Base-by-base conservation (phyloP, 2,113 vertebrate genomes). In the Hemichromis elongatus region DNA sequence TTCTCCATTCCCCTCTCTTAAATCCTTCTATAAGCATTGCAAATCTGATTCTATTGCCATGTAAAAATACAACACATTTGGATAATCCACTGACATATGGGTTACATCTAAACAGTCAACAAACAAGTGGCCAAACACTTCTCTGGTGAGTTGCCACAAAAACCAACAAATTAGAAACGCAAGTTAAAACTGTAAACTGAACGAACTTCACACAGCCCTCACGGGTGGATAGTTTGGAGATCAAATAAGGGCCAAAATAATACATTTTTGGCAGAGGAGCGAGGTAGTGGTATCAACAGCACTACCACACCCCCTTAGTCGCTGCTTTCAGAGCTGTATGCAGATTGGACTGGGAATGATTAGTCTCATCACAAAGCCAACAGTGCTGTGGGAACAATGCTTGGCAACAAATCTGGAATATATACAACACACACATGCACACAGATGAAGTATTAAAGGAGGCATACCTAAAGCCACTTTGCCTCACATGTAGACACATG, bases 221-320 rank as follows among this genome's bases (percentile, higher is more conserved):
- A 59, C 4, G 14, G 24, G 28, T 79, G 61, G 82, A 80, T 45
- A 68, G 35, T 63, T 63, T 68, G 28, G 68, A 86, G 30, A 59
- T 80, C 78, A 79, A 86, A 10, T 21, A 13, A 4, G 3, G 66
- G 63, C 61, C 73, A 75, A 61, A 88, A 81, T 70, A 87, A 80
- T 84, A 78, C 0, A n/a, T 52, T 89, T 93, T 55, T 85, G 93
- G 90, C 86, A 90, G 77, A 83, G 37, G 24, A 50, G 18, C 19
- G 83, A 87, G 77, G 87, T 77, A 86, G 86, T 86, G 89, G 93
- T 92, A 93, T 94, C 89, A 91, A 90, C 90, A 78, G 70, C 70
- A 55, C 92, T 56, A 95, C 93, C 94, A 95, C 94, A 93, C 94
- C 93, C 94, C 93, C 92, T 93, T 66, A 59, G 77, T 84, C 14